Evolutionary conservation across 2,113 vertebrate species (phyloP).

Genomic region (Caloenas nicobarica): DNA sequence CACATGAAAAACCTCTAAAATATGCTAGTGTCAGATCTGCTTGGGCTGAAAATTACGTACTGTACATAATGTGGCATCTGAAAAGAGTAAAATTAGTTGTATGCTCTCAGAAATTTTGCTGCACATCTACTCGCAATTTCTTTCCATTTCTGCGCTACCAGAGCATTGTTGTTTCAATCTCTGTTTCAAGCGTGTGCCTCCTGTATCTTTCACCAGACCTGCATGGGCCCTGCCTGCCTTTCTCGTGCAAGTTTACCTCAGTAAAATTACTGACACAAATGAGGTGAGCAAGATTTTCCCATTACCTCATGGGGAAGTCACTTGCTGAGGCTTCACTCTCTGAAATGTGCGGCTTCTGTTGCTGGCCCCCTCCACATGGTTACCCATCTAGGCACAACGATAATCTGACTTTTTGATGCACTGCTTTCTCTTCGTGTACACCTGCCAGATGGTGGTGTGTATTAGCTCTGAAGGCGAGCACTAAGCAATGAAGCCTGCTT

Average conservation of each 20-base stretch:
- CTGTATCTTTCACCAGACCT: neutral
- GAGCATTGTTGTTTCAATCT: neutral
- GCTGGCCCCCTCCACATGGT: neutral
- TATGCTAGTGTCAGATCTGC: neutral
- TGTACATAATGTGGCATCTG: neutral
- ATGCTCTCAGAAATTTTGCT: neutral
- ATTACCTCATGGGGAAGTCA: neutral
- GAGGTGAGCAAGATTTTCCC: neutral
- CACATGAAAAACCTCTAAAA: neutral
- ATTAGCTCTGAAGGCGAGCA: neutral
- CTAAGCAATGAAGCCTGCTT: conserved; percentile 13
- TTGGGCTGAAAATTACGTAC: neutral
- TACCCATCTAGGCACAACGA: neutral
- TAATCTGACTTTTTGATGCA: neutral
- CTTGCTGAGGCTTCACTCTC: neutral
- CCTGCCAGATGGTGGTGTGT: conserved; percentile 11
- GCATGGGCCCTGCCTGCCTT: neutral
- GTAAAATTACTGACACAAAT: neutral
- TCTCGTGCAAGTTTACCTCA: neutral
- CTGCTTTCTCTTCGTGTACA: neutral
- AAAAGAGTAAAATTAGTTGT: neutral
- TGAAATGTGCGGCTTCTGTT: neutral
- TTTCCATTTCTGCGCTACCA: neutral
- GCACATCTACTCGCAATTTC: neutral
- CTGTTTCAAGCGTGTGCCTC: neutral